Percentiles rank a stretch among this genome's conserved stretches.
phyloP scores from a whole-genome alignment of 2,888 invertebrate genomes.

The Drosophila meridiana region DNA sequence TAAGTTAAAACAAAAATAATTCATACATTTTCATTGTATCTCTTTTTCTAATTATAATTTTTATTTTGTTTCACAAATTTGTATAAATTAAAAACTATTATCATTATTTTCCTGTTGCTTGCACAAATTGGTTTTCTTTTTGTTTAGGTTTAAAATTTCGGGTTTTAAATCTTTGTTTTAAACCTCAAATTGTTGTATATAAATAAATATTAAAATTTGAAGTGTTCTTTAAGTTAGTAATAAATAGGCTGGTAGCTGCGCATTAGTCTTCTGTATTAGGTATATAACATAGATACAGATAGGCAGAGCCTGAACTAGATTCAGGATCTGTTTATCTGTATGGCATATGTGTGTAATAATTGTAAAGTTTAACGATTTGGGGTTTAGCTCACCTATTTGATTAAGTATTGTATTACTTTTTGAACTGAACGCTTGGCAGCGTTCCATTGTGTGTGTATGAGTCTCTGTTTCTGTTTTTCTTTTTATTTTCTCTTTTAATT shows the following conservation, averaged over 20 bases:
- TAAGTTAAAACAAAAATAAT: too few relatives aligned
- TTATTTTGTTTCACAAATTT: too few relatives aligned
- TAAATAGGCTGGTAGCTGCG: slow-evolving; percentile 63
- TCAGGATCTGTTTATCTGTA: slow-evolving; percentile 24
- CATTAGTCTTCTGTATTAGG: slow-evolving; percentile 75
- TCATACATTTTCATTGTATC: too few relatives aligned
- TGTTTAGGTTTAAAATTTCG: slow-evolving; percentile 5
- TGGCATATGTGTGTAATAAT: slow-evolving; percentile 54
- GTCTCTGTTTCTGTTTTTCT: slow-evolving; percentile 35
- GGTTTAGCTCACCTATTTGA: slow-evolving; percentile 85
- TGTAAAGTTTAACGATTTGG: slow-evolving; percentile 79
- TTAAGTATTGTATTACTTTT: slow-evolving; percentile 64
- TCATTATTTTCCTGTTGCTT: slow-evolving; percentile 9
- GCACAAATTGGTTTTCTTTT: slow-evolving; percentile 33
- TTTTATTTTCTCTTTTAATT: slow-evolving; percentile 10
- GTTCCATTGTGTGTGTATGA: slow-evolving; percentile 51
- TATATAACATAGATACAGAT: slow-evolving; percentile 37
- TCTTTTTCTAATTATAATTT: too few relatives aligned
- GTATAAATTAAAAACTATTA: not conserved
- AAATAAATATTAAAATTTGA: slow-evolving; percentile 6
- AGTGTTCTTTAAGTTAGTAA: slow-evolving; percentile 58
- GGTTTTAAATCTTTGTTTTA: not conserved
- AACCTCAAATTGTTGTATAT: slow-evolving; percentile 19
- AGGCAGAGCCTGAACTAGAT: slow-evolving; percentile 1
- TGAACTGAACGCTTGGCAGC: slow-evolving; percentile 55